These are phyloP conservation scores for Phalacrocorax aristotelis DNA, from an alignment of 2,113 vertebrate genomes.

Conservation along the genomic window DNA sequence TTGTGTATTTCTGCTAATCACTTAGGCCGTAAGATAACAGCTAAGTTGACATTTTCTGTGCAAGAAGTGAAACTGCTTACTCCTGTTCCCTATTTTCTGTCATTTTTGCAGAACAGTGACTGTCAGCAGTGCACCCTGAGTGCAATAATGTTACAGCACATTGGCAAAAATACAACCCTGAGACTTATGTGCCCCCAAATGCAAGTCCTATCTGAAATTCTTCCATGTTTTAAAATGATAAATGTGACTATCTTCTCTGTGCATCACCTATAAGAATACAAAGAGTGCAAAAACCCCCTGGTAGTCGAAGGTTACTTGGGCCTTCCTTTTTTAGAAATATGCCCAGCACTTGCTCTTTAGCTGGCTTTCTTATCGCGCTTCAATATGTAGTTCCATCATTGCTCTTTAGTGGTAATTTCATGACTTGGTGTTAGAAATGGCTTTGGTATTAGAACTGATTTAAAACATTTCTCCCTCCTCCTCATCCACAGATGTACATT, in stretches of 20 bases:
- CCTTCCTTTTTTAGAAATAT: neutral
- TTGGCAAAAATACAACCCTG: conserved; percentile 39
- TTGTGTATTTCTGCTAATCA: conserved; percentile 53
- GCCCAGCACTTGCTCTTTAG: neutral
- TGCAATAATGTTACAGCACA: neutral
- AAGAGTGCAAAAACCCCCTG: conserved; percentile 1
- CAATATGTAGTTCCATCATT: neutral
- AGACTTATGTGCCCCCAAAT: conserved; percentile 25
- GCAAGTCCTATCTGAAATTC: conserved; percentile 5
- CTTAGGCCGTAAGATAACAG: conserved; percentile 40
- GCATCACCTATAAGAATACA: conserved; percentile 32
- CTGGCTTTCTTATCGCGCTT: neutral
- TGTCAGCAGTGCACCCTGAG: neutral
- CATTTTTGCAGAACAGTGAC: neutral
- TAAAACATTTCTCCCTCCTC: neutral
- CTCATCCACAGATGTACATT: neutral
- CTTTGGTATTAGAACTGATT: neutral
- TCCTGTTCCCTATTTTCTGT: conserved; percentile 27
- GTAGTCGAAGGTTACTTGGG: neutral
- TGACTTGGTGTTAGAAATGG: neutral
- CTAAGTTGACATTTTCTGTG: conserved; percentile 21
- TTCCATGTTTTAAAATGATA: conserved; percentile 54
- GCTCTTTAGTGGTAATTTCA: neutral
- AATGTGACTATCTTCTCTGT: conserved; percentile 12
- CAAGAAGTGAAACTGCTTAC: conserved; percentile 52